Evolutionary conservation across 2,888 invertebrate species (phyloP).

Genomic region (Morpho achilles): DNA sequence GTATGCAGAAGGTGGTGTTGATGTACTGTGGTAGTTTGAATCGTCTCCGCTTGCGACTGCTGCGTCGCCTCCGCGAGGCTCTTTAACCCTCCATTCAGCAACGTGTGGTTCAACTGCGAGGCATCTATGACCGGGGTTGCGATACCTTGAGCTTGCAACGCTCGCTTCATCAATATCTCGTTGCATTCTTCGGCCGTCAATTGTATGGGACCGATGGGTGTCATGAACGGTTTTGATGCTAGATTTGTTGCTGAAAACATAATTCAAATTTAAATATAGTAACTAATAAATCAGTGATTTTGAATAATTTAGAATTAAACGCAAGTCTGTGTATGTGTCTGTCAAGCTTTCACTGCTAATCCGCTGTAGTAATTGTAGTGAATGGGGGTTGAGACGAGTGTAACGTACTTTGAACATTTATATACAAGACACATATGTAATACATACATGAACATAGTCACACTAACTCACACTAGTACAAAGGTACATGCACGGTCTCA

Average conservation of each 20-base stretch:
- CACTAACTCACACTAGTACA: too few relatives aligned
- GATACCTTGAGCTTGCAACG: constrained; percentile 82
- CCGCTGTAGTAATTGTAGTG: too few relatives aligned
- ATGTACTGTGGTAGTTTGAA: constrained; percentile 58
- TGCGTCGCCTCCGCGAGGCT: constrained; percentile 62
- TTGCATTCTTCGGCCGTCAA: constrained; percentile 88
- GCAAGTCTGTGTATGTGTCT: too few relatives aligned
- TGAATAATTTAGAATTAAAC: too few relatives aligned
- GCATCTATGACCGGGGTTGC: constrained; percentile 71
- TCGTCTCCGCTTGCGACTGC: constrained; percentile 56
- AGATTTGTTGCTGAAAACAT: constrained; percentile 59
- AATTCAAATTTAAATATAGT: too few relatives aligned
- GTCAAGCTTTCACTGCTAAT: too few relatives aligned
- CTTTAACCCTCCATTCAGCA: constrained; percentile 66
- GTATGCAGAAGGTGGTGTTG: constrained; percentile 73
- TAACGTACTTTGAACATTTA: too few relatives aligned
- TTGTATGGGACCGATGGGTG: constrained; percentile 85
- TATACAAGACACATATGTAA: too few relatives aligned
- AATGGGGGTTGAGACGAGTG: too few relatives aligned
- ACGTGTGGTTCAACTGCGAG: constrained; percentile 65
- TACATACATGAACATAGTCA: too few relatives aligned
- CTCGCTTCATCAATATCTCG: constrained; percentile 87
- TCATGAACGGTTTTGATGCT: constrained; percentile 82
- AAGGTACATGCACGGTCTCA: too few relatives aligned
- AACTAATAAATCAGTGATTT: too few relatives aligned